Conservation (phyloP, 2,113 vertebrate genomes). For the Eurypyga helias region DNA sequence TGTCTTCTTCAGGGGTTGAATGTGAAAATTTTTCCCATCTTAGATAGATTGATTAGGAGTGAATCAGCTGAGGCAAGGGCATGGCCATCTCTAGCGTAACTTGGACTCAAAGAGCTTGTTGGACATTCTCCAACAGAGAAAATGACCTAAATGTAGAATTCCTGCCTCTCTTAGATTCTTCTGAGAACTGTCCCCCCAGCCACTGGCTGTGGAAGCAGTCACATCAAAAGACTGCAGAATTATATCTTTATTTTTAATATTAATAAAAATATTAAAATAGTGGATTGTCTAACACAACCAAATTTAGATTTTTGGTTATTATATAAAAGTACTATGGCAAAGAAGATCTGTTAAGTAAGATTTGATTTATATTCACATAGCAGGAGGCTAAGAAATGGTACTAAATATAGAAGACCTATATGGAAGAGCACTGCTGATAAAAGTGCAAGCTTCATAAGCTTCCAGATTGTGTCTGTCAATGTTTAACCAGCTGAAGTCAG, state of each 20-base stretch:
- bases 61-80: background rate
- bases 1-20: background rate
- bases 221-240: background rate
- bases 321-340: background rate
- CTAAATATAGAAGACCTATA: background rate
- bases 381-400: background rate
- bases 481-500: background rate
- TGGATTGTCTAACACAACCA: background rate
- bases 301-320: background rate
- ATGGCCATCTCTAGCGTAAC: background rate
- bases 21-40: background rate
- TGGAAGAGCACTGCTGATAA: background rate
- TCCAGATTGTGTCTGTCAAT: background rate
- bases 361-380: background rate
- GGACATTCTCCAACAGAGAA: background rate
- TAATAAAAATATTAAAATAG: background rate
- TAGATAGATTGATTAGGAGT: background rate
- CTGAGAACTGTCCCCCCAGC: background rate
- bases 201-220: background rate
- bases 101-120: background rate
- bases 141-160: background rate
- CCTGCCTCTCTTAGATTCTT: background rate
- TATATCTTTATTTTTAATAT: background rate
- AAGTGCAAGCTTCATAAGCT: background rate
- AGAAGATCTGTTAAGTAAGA: background rate